Base-by-base conservation (phyloP, 2,888 invertebrate species). In the Stenodera caucasica region DNA sequence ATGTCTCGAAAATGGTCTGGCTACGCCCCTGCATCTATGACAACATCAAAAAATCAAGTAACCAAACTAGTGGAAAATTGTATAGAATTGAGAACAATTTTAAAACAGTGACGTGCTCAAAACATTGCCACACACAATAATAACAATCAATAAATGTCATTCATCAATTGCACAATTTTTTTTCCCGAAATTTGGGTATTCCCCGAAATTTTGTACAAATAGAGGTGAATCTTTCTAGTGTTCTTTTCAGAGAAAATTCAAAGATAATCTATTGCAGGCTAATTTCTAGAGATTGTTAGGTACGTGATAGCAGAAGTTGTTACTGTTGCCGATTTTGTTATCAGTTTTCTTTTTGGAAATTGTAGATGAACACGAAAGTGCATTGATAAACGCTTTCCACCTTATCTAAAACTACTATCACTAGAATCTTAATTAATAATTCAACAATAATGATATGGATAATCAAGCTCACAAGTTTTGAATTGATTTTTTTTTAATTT, bases 1-100 rank as follows among this genome's bases (percentile, higher is more conserved):
- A 81, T 81, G 81, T 81, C 77, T 80, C 70, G 81, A 80, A 45
- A 81, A 80, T 81, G 81, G 81, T 81, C 81, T 78, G 77, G 79
- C 78, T 69, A 66, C 70, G 69, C 73, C 72, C 68, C 67, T 30
- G 32, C 54, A 51, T 52, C 32, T 45, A 45, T 45, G 12, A 45
- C 45, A 45, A 26, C 45, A 45, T 45, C 45, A 23, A 45, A 45
- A 21, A 11, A 21, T 12, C 12, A 5, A 21, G 3, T 3, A 12
- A 18, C 11, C 5, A 9, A 40, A 18, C 0, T 18, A 21, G 12
- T 11, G 11, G 11, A 33, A n/a, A n/a, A 3, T 32, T 11, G 32
- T 32, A 32, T 3, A 2, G 12, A 9, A 12, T 5, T 12, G 23
- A 12, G n/a, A 11, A 18, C 8, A 40, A 18, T 23, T 21, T 21